Percentiles rank a stretch among this genome's conserved stretches.
These are phyloP conservation scores for Nasonia vitripennis DNA, from an alignment of 1,140 invertebrate species.

Conservation along the genomic window DNA sequence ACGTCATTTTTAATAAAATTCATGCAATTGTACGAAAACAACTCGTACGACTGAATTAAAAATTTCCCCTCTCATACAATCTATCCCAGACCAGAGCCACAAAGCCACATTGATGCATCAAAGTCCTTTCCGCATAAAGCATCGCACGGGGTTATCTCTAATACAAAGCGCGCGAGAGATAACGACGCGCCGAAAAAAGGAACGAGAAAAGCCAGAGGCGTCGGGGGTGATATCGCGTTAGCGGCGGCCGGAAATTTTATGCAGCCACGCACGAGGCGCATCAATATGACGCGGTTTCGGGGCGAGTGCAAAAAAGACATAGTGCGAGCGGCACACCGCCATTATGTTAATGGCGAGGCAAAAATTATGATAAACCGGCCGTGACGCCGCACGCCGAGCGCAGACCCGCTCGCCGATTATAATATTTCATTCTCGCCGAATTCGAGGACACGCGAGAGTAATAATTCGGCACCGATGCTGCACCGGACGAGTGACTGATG, in stretches of 20 bases:
- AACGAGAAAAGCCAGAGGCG: background rate
- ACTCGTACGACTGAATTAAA: too few relatives aligned
- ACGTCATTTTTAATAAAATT: too few relatives aligned
- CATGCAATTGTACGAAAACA: too few relatives aligned
- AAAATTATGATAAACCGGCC: conserved; percentile 69
- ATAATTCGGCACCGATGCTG: background rate
- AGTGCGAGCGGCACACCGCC: conserved; percentile 53
- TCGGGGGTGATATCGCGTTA: background rate
- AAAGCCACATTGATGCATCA: background rate
- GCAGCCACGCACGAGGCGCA: background rate
- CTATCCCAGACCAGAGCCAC: too few relatives aligned
- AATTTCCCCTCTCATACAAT: too few relatives aligned
- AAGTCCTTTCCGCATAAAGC: background rate
- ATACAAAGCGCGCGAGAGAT: background rate
- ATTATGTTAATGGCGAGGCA: conserved; percentile 67
- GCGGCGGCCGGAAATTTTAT: conserved; percentile 30
- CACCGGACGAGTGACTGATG: conserved; percentile 7
- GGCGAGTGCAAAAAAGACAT: conserved; percentile 50
- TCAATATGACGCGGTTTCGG: conserved; percentile 12
- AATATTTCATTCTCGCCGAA: conserved; percentile 62
- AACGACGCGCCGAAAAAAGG: background rate
- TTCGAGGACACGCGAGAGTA: conserved; percentile 52
- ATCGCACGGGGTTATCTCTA: background rate
- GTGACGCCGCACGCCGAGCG: conserved; percentile 45
- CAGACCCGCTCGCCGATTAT: conserved; percentile 58